Percentiles rank a stretch among this genome's conserved stretches.
Evolutionary conservation across 2,888 invertebrate genomes (phyloP).

Genomic region (Diabrotica balteata): DNA sequence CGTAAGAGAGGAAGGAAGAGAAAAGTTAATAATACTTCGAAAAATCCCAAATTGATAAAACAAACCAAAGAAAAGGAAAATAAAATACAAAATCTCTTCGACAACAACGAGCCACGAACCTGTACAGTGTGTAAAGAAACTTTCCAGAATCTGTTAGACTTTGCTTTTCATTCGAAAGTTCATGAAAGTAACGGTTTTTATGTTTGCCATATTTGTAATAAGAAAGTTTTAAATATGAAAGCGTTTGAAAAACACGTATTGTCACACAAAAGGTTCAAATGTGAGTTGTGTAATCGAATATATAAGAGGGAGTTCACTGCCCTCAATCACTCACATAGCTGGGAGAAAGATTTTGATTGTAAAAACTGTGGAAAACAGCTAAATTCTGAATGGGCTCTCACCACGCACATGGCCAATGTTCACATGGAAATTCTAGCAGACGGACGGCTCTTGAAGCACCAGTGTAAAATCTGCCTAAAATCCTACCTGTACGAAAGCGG

Average conservation of each 20-base stretch:
- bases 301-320: constrained; percentile 40
- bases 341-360: constrained; percentile 51
- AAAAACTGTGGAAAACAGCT: constrained; percentile 44
- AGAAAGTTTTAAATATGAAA: constrained; percentile 41
- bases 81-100: constrained; percentile 31
- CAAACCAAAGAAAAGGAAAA: constrained; percentile 31
- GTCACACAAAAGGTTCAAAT: constrained; percentile 56
- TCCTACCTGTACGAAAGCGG: constrained; percentile 54
- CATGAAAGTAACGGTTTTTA: constrained; percentile 45
- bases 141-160: constrained; percentile 51
- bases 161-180: constrained; percentile 45
- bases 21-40: neutral
- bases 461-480: constrained; percentile 62
- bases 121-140: constrained; percentile 64
- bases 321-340: constrained; percentile 43
- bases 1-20: too few relatives aligned
- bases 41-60: constrained; percentile 5
- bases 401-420: constrained; percentile 42
- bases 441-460: constrained; percentile 50
- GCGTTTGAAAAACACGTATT: constrained; percentile 54
- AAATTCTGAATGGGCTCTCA: constrained; percentile 45
- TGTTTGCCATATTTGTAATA: constrained; percentile 49
- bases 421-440: constrained; percentile 58
- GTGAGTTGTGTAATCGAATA: constrained; percentile 53
- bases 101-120: constrained; percentile 54